Evolutionary conservation across 2,888 invertebrate genomes (phyloP), one percentile per base, ranked within the genome.

Genomic region (Lamellibrachia columna): DNA sequence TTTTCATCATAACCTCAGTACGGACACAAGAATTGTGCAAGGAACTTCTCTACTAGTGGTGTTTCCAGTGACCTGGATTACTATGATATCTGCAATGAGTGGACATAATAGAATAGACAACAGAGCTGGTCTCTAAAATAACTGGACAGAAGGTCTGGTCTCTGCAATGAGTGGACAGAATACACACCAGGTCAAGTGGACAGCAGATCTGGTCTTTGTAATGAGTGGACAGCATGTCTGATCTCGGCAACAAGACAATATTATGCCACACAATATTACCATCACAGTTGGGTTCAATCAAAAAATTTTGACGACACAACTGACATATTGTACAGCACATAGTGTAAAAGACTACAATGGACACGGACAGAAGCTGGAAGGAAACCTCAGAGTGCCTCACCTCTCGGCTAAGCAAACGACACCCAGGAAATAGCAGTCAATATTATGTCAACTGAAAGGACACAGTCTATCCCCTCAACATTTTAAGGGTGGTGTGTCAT

Each of bases 191-290:
- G n/a, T 75, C 75, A 75, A 75, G 22, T 22, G 75, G 22, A 75
- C 75, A 75, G 75, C 75, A 75, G 75, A 75, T 75, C 75, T 75
- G 75, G 75, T 75, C 75, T 75, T 75, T 75, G n/a, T 22, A 75
- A 75, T 75, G 75, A 75, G 75, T 58, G 58, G 11, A 58, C 58
- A 58, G 58, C 58, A 58, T 58, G 60, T 60, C 15, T 60, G 22
- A 40, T 75, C 75, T 75, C 75, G 4, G 6, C 6, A n/a, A 22
- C 22, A 15, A 75, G 3, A 22, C 22, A 75, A 15, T 3, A 75
- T 22, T 22, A 22, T 75, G 75, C 75, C n/a, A 75, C 3, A 75
- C 75, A 75, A 75, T 15, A 75, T 75, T 22, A 75, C 75, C 75
- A 75, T 75, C 75, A 75, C 75, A 75, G 75, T 75, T 75, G 75